phyloP scores from a whole-genome alignment of 2,888 invertebrate genomes.

The Pteria penguin region DNA sequence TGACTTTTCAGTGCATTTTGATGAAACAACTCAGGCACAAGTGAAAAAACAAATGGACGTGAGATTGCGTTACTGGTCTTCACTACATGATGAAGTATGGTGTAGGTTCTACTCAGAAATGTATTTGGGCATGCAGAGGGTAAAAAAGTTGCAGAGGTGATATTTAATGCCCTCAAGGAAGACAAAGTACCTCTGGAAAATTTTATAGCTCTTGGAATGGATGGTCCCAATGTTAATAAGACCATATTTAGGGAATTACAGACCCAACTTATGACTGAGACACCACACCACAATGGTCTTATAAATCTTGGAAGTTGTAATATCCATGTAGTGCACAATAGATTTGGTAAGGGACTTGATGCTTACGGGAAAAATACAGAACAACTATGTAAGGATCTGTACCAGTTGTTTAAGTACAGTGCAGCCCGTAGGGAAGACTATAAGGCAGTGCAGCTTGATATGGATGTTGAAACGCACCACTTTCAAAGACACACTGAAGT shows the following conservation, averaged over 20 bases:
- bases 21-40: conserved; percentile 28
- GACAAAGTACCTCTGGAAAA: background rate
- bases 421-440: too few species aligned
- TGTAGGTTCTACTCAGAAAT: conserved; percentile 11
- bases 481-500: too few species aligned
- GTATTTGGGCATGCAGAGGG: conserved; percentile 34
- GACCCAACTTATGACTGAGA: background rate
- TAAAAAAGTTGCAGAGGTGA: conserved; percentile 9
- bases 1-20: conserved; percentile 7
- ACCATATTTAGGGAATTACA: background rate
- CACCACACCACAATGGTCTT: background rate
- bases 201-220: background rate
- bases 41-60: conserved; percentile 38
- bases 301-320: too few species aligned
- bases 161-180: conserved; percentile 8
- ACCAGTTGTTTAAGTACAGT: conserved; percentile 4
- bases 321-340: too few species aligned
- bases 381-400: conserved; percentile 2
- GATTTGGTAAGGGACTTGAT: too few species aligned
- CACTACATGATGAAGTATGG: conserved; percentile 16
- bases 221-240: too few species aligned
- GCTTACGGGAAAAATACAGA: conserved; percentile 3
- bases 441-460: too few species aligned
- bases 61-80: conserved; percentile 24
- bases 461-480: too few species aligned